Evolutionary conservation across 2,888 invertebrate species (phyloP), one percentile per base, ranked within the genome.

Genomic region (Amphipyra berbera): DNA sequence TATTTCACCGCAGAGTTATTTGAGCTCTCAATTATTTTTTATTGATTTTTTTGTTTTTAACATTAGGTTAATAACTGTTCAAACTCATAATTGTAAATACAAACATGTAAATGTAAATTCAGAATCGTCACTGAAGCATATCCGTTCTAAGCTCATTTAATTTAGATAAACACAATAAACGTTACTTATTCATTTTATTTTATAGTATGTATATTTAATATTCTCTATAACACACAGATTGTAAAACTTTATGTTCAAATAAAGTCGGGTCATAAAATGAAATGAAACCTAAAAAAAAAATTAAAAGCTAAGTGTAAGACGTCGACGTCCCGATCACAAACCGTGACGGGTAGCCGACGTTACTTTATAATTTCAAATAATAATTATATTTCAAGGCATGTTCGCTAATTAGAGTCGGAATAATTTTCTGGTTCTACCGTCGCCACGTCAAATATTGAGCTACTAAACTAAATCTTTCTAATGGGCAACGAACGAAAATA

Each of bases 291-390:
- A 74, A 77, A 74, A 78, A 21, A 76, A 76, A 72, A 77, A 83
- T 86, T 81, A 83, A 82, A 82, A 80, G 76, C 67, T 70, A 76
- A 81, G 67, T 67, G 63, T 73, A 75, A 71, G 82, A 82, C 88
- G 90, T 90, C 90, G 90, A 89, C 82, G 90, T 78, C 88, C 85
- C 77, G 76, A 48, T 72, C 86, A 82, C 83, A 79, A 81, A 92
- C 87, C 93, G 91, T 91, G 92, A 93, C 94, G 90, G 79, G 79
- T 80, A 81, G 84, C 84, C 85, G 84, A 83, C 85, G 83, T 86
- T 87, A 60, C 88, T 87, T 90, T 88, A 89, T 90, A 90, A 90
- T 90, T 90, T 89, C 85, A 90, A 89, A 89, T 86, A 89, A 88
- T 90, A 85, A 91, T 90, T 89, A 90, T 90, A 90, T 88, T 89